Base-by-base conservation (phyloP, 2,888 invertebrate species). In the Euzetes globulus region DNA sequence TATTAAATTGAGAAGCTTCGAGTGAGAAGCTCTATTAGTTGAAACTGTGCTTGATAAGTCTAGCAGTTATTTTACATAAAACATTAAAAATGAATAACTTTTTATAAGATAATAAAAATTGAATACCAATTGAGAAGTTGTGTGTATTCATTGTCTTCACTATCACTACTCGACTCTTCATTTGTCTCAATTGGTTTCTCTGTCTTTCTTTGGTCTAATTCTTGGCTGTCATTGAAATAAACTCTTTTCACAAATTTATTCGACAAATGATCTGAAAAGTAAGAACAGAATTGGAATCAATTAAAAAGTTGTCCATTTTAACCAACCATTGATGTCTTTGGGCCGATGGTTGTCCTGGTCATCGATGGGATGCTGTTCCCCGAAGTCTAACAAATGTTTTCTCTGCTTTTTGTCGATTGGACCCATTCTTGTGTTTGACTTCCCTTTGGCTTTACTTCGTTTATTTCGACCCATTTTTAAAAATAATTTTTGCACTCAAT, bases 381-480 rank as follows among this genome's bases (percentile, higher is more conserved):
- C 72, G 55, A 55, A 72, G 37, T 72, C 72, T 19, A 27, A 19
- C 33, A 72, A 58, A 72, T 72, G 72, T 72, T 72, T 72, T 33
- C 47, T 52, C 72, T 25, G 52, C 27, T 50, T 71, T 71, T 71
- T 41, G 29, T 41, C 45, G 11, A 47, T n/a, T 68, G 70, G 29
- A 58, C 25, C 22, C 22, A 11, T 22, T 22, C 22, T 58, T 27
- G 27, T 22, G 6, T 58, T 58, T 58, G 58, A 15, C 9, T 58
- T 58, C 7, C 58, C 22, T 58, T 58, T 58, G 11, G 3, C 15
- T 11, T 11, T 47, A 47, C 11, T 17, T 11, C 47, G 3, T 13
- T 47, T 47, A 22, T 58, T 58, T 58, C 25, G 19, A 22, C 25
- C 58, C 58, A n/a, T n/a, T n/a, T n/a, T n/a, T n/a, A n/a, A n/a